Evolutionary conservation across 1,140 invertebrate genomes (phyloP).

Genomic region (Diuraphis noxia): DNA sequence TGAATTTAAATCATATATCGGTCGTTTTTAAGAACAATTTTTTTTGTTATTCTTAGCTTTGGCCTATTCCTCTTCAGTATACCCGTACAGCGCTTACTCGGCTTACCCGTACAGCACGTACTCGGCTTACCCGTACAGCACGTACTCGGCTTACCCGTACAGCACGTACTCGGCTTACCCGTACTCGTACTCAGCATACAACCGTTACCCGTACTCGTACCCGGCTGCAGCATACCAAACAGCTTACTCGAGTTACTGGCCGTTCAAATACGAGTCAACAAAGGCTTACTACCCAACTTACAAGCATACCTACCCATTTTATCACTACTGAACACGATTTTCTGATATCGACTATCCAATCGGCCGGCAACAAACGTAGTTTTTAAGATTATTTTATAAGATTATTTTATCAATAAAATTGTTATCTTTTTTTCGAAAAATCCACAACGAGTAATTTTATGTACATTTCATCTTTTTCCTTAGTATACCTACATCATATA

Average conservation of each 20-base stretch:
- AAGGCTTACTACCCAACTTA: constrained; percentile 43
- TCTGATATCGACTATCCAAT: neutral
- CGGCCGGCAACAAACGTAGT: neutral
- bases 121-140: too few species aligned
- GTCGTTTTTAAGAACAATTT: neutral
- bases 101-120: too few species aligned
- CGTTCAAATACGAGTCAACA: constrained; percentile 57
- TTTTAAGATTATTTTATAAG: neutral
- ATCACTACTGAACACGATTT: constrained; percentile 22
- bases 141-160: too few species aligned
- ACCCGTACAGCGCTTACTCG: too few species aligned
- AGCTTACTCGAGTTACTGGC: constrained; percentile 56
- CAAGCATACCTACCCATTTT: constrained; percentile 29
- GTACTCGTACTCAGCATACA: too few species aligned
- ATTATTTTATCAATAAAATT: neutral
- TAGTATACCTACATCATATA: neutral
- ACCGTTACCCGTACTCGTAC: too few species aligned
- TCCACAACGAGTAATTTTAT: neutral
- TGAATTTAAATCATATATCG: neutral
- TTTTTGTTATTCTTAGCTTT: neutral
- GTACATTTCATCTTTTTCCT: neutral
- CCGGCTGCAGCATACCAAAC: constrained; percentile 41
- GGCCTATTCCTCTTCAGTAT: constrained; percentile 39
- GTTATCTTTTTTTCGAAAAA: constrained; percentile 15
- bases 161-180: constrained; percentile 42